Evolutionary conservation across 1,140 invertebrate species (phyloP), one percentile per base, ranked within the genome.

Genomic region (Cherax quadricarinatus): DNA sequence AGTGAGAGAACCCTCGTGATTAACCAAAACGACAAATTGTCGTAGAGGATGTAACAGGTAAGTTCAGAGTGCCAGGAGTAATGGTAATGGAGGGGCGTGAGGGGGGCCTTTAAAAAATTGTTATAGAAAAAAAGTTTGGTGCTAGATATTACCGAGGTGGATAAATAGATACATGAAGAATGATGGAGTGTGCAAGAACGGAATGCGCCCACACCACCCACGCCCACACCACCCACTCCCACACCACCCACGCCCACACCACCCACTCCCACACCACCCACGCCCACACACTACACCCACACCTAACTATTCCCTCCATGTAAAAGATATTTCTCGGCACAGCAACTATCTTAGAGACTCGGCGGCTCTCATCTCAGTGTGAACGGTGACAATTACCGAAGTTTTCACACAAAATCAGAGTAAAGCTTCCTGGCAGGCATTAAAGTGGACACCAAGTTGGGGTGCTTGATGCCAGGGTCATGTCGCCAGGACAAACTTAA

Each of bases 371-470:
- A 10, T 75, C 70, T 75, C n/a, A n/a, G 24, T 75, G 70, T 75
- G 70, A 30, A 75, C 30, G 70, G 70, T 30, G 70, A 75, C 70
- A 30, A 30, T 75, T 75, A 75, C 70, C n/a, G 5, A 75, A 75
- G 70, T 75, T 75, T 30, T 30, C 24, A 75, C 70, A 75, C 70
- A 75, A 75, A 75, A 75, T 30, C 70, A 75, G n/a, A 30, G 70
- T 9, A 75, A 75, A 75, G n/a, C 70, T 75, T 75, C 70, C 70
- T 75, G 24, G 30, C 30, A 9, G 70, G 9, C 70, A 75, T 75
- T 75, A 75, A 75, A 75, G 70, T 30, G 70, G 24, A 30, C n/a
- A 75, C 70, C n/a, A 30, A 75, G 6, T 75, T 75, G n/a, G 70
- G 70, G 4, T 6, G 24, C 70, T 75, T 75, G 6, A 75, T 30